A percentile compares a stretch with the other conserved stretches of the same genome.
Conservation (phyloP, 2,113 vertebrate genomes). For the Myotis brandtii region DNA sequence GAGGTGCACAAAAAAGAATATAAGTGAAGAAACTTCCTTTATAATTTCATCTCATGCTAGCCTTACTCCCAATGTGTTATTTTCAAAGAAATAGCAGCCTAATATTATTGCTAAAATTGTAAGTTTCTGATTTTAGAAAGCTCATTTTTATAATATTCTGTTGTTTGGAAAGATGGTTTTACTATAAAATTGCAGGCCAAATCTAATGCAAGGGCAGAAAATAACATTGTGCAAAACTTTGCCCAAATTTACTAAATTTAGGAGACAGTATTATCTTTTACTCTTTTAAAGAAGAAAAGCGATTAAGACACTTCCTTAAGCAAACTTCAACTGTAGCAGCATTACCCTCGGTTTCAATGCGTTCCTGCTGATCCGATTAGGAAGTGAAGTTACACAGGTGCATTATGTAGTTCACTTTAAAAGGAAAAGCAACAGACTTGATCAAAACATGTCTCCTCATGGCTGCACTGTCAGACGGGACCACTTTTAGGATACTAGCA, state of each 20-base stretch:
- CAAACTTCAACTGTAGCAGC: constrained; percentile 71
- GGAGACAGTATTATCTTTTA: constrained; percentile 34
- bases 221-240: background rate
- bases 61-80: background rate
- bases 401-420: constrained; percentile 81
- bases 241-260: constrained; percentile 18
- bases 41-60: background rate
- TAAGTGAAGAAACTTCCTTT: background rate
- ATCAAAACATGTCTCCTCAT: constrained; percentile 81
- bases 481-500: constrained; percentile 66
- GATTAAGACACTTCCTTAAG: constrained; percentile 55
- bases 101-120: background rate
- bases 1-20: background rate
- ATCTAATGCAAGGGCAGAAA: background rate
- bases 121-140: background rate
- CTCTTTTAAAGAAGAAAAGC: constrained; percentile 56
- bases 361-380: constrained; percentile 77
- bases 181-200: background rate
- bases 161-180: background rate
- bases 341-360: constrained; percentile 72
- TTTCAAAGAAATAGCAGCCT: background rate
- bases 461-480: constrained; percentile 68
- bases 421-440: constrained; percentile 74
- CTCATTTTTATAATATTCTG: background rate
- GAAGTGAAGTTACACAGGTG: constrained; percentile 71